Evolutionary conservation across 1,140 invertebrate species (phyloP), one percentile per base, ranked within the genome.

Genomic region (Metopolophium dirhodum): DNA sequence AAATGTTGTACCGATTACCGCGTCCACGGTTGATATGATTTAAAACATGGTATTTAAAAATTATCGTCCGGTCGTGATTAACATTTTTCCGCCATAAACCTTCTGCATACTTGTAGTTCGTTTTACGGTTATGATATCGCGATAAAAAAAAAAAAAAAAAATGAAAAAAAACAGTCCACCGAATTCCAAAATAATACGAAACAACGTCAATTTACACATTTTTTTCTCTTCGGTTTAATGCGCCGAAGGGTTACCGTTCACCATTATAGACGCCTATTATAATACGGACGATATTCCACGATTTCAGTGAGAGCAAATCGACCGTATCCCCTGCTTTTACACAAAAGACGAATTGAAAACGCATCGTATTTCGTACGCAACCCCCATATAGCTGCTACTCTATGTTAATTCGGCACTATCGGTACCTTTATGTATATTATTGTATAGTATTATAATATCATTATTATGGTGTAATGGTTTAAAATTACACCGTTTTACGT

Each of bases 231-330:
- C 49, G 20, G 18, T 23, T 88, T 54, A 37, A 51, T 30, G 87
- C 47, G 2, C 8, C 11, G n/a, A 88, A 77, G 61, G 61, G 30
- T n/a, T 77, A 35, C 11, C 14, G n/a, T 77, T 88, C 49, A 11
- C 30, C 49, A 54, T 54, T n/a, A 41, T 41, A 88, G 49, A 88
- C 20, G 30, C 47, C 49, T 35, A 88, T 77, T 77, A 77, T 88
- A 88, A 88, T 35, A 88, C 47, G 20, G 47, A 51, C n/a, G 49
- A 54, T 88, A 54, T 45, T 88, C 87, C 47, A 88, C 49, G 87
- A 51, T 51, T 88, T 54, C 47, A 88, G 54, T 88, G 23, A 88
- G n/a, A 54, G 49, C 30, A 87, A 87, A 47, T 47, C 47, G 41
- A 87, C 45, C 86, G 26, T 35, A 18, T 14, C 26, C 30, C 85